A percentile compares a stretch with the other conserved stretches of the same genome.
phyloP scores from a whole-genome alignment of 64 coral and sea anemone species.

The Stichodactyla mertensii region DNA sequence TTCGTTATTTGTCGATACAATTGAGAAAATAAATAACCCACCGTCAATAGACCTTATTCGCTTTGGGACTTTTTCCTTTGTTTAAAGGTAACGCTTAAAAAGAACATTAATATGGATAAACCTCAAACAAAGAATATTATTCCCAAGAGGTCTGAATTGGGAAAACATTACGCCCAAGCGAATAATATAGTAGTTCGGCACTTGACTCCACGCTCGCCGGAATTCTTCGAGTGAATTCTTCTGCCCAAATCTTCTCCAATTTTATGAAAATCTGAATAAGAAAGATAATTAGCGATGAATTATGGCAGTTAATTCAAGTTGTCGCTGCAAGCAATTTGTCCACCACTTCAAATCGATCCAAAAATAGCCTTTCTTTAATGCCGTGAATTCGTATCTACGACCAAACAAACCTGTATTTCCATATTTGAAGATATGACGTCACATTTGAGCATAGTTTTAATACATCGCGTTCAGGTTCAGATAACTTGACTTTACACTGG shows the following conservation, averaged over 20 bases:
- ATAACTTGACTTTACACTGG: neutral
- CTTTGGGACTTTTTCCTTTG: too few species aligned
- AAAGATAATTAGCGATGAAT: neutral
- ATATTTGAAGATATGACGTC: slow-evolving; percentile 1
- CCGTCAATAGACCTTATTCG: too few species aligned
- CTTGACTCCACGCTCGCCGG: neutral
- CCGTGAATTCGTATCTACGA: neutral
- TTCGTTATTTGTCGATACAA: too few species aligned
- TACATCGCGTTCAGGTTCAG: neutral
- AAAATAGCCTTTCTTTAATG: neutral
- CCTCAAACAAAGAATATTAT: too few species aligned
- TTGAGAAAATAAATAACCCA: too few species aligned
- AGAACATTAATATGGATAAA: too few species aligned
- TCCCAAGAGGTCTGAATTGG: too few species aligned
- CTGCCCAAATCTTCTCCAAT: neutral
- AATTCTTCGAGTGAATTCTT: neutral
- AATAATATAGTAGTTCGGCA: too few species aligned
- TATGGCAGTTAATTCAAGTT: neutral
- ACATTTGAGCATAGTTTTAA: neutral
- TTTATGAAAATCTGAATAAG: neutral
- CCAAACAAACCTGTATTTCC: neutral
- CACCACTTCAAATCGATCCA: neutral
- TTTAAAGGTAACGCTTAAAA: too few species aligned
- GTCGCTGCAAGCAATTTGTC: neutral
- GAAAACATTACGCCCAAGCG: too few species aligned